phyloP scores from a whole-genome alignment of 2,888 invertebrate genomes.

The Noctua janthina region DNA sequence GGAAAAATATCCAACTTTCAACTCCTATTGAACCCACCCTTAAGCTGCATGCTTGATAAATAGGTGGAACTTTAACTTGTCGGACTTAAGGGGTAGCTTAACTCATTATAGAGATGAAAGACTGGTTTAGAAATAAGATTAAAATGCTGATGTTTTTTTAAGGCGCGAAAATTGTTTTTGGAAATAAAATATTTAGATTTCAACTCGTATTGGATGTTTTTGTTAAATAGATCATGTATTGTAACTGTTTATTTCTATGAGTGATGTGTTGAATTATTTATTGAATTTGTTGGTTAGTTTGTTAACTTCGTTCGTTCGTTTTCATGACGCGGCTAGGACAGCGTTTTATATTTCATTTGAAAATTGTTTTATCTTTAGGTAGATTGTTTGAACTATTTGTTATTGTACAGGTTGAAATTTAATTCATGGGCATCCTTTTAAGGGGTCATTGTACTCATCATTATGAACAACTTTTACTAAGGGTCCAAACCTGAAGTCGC shows the following conservation, averaged over 20 bases:
- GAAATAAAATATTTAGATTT: not conserved
- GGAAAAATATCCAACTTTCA: slow-evolving; percentile 77
- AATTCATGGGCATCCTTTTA: no score
- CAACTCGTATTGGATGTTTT: not conserved
- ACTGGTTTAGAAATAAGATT: not conserved
- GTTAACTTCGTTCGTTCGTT: not conserved
- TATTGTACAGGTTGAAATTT: not conserved
- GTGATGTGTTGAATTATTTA: not conserved
- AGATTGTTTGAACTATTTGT: not conserved
- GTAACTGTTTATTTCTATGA: not conserved
- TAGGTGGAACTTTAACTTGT: slow-evolving; percentile 52
- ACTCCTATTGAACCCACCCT: slow-evolving; percentile 51
- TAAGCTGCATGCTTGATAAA: slow-evolving; percentile 61
- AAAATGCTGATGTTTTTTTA: not conserved
- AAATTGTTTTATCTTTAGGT: not conserved
- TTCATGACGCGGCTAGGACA: not conserved
- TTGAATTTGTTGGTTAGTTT: not conserved
- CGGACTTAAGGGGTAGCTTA: slow-evolving; percentile 1
- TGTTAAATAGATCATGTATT: not conserved
- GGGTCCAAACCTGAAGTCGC: no score
- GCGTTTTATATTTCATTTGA: not conserved
- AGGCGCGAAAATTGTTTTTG: not conserved
- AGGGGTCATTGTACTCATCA: no score
- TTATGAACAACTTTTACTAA: no score
- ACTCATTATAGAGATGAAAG: slow-evolving; percentile 15